A percentile compares a stretch with the other conserved stretches of the same genome.
These are phyloP conservation scores for Trichogramma pretiosum DNA, from an alignment of 1,140 invertebrate species.

Conservation along the genomic window DNA sequence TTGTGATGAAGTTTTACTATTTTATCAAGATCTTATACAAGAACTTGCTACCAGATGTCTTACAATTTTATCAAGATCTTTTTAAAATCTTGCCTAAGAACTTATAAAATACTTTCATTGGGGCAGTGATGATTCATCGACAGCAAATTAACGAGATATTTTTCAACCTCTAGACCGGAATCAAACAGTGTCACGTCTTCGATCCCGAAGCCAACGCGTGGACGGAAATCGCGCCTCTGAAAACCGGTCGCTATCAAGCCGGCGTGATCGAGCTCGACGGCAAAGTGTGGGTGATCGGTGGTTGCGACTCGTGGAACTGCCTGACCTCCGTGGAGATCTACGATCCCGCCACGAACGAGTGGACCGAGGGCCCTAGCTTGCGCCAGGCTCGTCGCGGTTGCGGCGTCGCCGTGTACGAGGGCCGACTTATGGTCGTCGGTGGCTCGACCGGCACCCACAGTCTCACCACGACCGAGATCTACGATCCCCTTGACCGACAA, in stretches of 20 bases:
- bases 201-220: conserved; percentile 55
- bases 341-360: conserved; percentile 51
- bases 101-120: too few relatives aligned
- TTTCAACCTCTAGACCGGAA: conserved; percentile 40
- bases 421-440: conserved; percentile 57
- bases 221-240: conserved; percentile 57
- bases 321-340: conserved; percentile 64
- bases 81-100: too few relatives aligned
- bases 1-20: too few relatives aligned
- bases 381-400: conserved; percentile 60
- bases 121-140: background rate
- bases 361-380: conserved; percentile 47
- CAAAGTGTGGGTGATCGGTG: conserved; percentile 67
- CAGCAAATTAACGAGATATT: background rate
- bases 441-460: conserved; percentile 67
- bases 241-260: conserved; percentile 68
- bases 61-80: too few relatives aligned
- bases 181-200: conserved; percentile 68
- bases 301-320: conserved; percentile 74
- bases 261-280: conserved; percentile 60
- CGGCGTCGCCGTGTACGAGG: conserved; percentile 56
- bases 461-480: conserved; percentile 58
- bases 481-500: conserved; percentile 50
- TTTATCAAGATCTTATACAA: too few relatives aligned
- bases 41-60: too few relatives aligned